phyloP scores from a whole-genome alignment of 1,140 invertebrate species.

The Magallana ariakensis region DNA sequence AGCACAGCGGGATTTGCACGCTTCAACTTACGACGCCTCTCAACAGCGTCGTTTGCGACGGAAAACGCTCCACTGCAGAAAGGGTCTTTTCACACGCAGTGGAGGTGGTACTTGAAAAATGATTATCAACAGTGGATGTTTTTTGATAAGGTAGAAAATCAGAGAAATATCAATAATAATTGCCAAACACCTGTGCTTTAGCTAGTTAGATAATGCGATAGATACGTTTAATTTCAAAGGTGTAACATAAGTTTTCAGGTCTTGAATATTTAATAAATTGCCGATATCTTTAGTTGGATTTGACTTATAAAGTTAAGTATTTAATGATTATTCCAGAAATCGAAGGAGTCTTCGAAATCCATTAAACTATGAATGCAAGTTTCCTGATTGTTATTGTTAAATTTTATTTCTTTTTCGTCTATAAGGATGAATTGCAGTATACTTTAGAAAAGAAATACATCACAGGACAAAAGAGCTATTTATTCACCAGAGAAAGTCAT shows the following conservation, averaged over 20 bases:
- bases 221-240: too few relatives aligned
- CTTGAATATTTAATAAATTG: too few relatives aligned
- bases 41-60: conserved; percentile 42
- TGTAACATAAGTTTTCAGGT: too few relatives aligned
- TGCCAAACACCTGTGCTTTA: too few relatives aligned
- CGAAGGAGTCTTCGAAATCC: too few relatives aligned
- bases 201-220: background rate
- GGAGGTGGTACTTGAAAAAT: conserved; percentile 54
- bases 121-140: conserved; percentile 7
- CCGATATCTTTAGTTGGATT: too few relatives aligned
- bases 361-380: too few relatives aligned
- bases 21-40: background rate
- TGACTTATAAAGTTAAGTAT: too few relatives aligned
- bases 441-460: conserved; percentile 51
- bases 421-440: conserved; percentile 31
- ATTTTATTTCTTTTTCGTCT: background rate
- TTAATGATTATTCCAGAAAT: too few relatives aligned
- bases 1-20: background rate
- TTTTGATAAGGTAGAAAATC: conserved; percentile 49
- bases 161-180: background rate
- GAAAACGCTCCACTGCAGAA: background rate
- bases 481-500: conserved; percentile 48
- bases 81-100: conserved; percentile 46
- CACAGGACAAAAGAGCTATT: conserved; percentile 38
- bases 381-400: too few relatives aligned